Base-by-base conservation (phyloP, 2,113 vertebrate species). In the Oplegnathus fasciatus region DNA sequence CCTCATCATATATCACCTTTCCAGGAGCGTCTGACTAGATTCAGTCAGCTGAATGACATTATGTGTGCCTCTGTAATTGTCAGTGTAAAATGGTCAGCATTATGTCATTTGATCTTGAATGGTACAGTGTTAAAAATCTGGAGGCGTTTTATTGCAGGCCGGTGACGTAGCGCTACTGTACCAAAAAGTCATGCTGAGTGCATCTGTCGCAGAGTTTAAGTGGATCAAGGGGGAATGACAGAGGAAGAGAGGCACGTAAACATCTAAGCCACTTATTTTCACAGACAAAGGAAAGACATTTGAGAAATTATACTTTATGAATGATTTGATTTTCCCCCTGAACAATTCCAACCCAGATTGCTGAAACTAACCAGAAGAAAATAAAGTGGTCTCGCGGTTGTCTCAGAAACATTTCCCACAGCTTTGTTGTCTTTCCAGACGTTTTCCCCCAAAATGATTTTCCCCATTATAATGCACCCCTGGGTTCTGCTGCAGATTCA, bases 401-500 rank as follows among this genome's bases (percentile, higher is more conserved):
- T 92, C 83, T 91, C 67, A 13, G 86, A 89, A 85, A 86, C 85
- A 73, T 87, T 88, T 86, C 87, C 86, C 87, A 87, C 82, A 85
- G 80, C 91, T 94, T 90, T 93, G 89, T 89, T 93, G 86, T 91
- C 74, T 79, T 90, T 93, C 87, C 89, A 91, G 85, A 88, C 72
- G 2, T 80, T 55, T 40, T 54, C 61, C 60, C 61, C 58, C 52
- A 78, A 84, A 90, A 88, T 75, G 42, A 75, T 85, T 86, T 78
- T 52, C 71, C 65, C 78, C 67, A 75, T 90, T 83, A 82, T 75
- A 89, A 86, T 26, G 54, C 70, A 90, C 80, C 88, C 82, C 72
- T 77, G 86, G 86, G 85, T 86, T 85, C 61, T 71, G 89, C 82
- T 86, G 88, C 66, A 78, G 84, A 85, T 72, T 82, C 79, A 62